A percentile compares a stretch with the other conserved stretches of the same genome.
phyloP scores from a whole-genome alignment of 2,888 invertebrate species.

The Ceraclea dissimilis region DNA sequence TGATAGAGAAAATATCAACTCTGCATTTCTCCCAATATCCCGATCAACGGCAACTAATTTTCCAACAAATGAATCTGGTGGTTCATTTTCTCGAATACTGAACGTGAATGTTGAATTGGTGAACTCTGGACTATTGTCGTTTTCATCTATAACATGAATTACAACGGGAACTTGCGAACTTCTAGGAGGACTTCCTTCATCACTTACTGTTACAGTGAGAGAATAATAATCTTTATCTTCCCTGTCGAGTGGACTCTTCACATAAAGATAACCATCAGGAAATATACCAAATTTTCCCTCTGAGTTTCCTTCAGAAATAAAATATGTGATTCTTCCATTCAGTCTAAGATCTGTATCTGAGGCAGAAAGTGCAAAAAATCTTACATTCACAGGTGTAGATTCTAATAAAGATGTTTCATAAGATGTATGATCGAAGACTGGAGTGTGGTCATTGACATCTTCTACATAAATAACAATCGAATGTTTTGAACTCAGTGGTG shows the following conservation, averaged over 20 bases:
- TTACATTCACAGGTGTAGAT: constrained; percentile 82
- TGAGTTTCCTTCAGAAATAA: constrained; percentile 77
- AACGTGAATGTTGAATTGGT: constrained; percentile 86
- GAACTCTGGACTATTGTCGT: constrained; percentile 92
- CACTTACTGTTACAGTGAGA: constrained; percentile 74
- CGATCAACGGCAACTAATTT: constrained; percentile 82
- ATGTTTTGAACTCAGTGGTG: constrained; percentile 67
- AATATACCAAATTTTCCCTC: constrained; percentile 89
- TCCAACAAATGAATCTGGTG: constrained; percentile 85
- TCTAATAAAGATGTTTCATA: constrained; percentile 90
- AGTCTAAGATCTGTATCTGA: constrained; percentile 79
- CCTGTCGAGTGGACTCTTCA: constrained; percentile 77
- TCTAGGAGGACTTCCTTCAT: constrained; percentile 68
- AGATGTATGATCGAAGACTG: constrained; percentile 84
- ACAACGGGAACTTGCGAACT: constrained; percentile 86
- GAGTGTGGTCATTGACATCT: constrained; percentile 94
- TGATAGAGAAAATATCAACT: constrained; percentile 73
- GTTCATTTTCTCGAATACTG: constrained; percentile 81
- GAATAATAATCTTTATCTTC: constrained; percentile 90
- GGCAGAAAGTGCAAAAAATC: constrained; percentile 85
- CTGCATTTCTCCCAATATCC: constrained; percentile 88
- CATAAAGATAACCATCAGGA: constrained; percentile 88
- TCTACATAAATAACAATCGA: constrained; percentile 64
- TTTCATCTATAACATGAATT: constrained; percentile 91
- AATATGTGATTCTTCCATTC: constrained; percentile 74